Base-by-base conservation (phyloP, 2,113 vertebrate species). In the Prionailurus bengalensis region DNA sequence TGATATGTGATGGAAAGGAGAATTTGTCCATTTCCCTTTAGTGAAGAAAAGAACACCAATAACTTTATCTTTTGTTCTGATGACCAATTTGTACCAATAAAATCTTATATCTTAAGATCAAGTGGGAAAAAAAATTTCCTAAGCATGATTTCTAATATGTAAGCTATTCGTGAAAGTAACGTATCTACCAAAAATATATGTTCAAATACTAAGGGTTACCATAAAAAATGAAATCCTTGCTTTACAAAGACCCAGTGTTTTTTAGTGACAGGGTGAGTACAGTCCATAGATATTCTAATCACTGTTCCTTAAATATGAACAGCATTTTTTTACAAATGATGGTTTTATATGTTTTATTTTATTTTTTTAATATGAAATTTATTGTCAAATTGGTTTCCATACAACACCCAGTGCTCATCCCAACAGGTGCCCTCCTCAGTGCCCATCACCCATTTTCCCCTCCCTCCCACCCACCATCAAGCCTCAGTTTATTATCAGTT, bases 1-100 rank as follows among this genome's bases (percentile, higher is more conserved):
- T 74, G 42, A 73, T 31, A 85, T n/a, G 33, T 66, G 5, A 51
- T 29, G 5, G 51, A 93, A 88, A 71, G 19, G 16, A 78, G 19
- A 42, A 84, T 68, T 61, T 81, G 6, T 68, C 29, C 45, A 80
- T 7, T 5, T 36, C 7, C 6, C 42, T 91, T 88, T 86, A 85
- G 27, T 53, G 9, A 97, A 89, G n/a, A 87, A 90, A 92, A 42
- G 10, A 85, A 83, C 91, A 74, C 31, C 19, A 87, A 83, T 27
- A 91, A 31, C 58, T 79, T 33, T 81, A 89, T 51, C 16, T 31
- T 55, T 83, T 81, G 39, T 42, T 92, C 51, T 39, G 8, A 76
- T 48, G 55, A 73, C 1, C 6, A 61, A 36, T 21, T 95, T 12
- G 42, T 81, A 71, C 4, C 45, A 82, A 84, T 39, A 45, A 88